Evolutionary conservation across 2,888 invertebrate species (phyloP).

Genomic region (Hemithea aestivaria): DNA sequence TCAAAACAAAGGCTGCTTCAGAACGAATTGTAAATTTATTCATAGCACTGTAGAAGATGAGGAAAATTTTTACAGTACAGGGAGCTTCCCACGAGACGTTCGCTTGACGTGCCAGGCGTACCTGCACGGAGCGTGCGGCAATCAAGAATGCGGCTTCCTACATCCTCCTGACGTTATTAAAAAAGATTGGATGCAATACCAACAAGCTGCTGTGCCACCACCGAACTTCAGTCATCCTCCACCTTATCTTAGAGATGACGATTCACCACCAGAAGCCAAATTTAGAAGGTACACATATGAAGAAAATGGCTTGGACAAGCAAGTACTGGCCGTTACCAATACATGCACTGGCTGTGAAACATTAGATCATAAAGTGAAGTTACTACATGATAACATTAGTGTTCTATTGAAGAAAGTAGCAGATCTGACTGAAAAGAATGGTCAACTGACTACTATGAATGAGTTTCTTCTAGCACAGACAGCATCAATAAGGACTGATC

Average conservation of each 20-base stretch:
- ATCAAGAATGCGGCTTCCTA: slow-evolving; percentile 61
- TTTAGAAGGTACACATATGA: slow-evolving; percentile 59
- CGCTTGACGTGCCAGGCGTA: slow-evolving; percentile 79
- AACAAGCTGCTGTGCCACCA: slow-evolving; percentile 37
- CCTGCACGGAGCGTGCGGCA: slow-evolving; percentile 76
- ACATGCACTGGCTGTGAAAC: slow-evolving; percentile 61
- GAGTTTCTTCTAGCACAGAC: slow-evolving; percentile 70
- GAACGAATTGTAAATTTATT: slow-evolving; percentile 82
- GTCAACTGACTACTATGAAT: slow-evolving; percentile 70
- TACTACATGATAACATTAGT: slow-evolving; percentile 71
- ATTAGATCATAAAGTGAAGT: slow-evolving; percentile 63
- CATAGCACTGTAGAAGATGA: slow-evolving; percentile 85
- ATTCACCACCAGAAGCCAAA: slow-evolving; percentile 67
- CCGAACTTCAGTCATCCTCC: slow-evolving; percentile 47
- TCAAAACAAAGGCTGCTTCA: slow-evolving; percentile 84
- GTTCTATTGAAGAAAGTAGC: slow-evolving; percentile 67
- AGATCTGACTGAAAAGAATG: slow-evolving; percentile 69
- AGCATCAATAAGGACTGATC: slow-evolving; percentile 60
- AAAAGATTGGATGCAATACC: slow-evolving; percentile 40
- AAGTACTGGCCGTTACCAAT: slow-evolving; percentile 46
- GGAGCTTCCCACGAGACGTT: slow-evolving; percentile 77
- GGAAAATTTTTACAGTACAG: slow-evolving; percentile 82
- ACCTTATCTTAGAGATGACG: slow-evolving; percentile 54
- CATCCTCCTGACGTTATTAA: slow-evolving; percentile 50
- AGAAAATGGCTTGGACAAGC: slow-evolving; percentile 52